phyloP scores from a whole-genome alignment of 2,888 invertebrate genomes.

The Phortica okadai region DNA sequence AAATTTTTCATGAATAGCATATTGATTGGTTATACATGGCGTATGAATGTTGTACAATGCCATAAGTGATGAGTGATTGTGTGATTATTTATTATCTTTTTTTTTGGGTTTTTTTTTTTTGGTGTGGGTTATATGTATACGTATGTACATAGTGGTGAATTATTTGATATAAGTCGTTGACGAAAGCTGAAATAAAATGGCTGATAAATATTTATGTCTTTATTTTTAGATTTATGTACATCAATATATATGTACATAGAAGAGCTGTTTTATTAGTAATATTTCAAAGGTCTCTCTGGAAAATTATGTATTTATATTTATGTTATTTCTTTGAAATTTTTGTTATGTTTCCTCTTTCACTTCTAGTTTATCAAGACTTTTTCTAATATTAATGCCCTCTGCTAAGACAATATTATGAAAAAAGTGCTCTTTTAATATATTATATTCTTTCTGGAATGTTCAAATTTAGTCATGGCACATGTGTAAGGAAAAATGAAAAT shows the following conservation, averaged over 20 bases:
- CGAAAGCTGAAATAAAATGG: background rate
- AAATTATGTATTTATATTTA: background rate
- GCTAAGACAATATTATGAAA: background rate
- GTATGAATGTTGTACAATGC: slow-evolving; percentile 10
- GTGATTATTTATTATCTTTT: background rate
- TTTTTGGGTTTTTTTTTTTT: background rate
- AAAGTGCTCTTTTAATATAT: background rate
- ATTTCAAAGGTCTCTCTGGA: too few relatives aligned
- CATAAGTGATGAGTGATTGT: background rate
- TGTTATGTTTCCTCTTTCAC: background rate
- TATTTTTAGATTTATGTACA: background rate
- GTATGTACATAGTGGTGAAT: background rate
- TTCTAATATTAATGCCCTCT: background rate
- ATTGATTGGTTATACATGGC: slow-evolving; percentile 68
- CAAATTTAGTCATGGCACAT: too few relatives aligned
- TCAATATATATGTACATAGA: background rate
- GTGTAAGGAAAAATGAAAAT: too few relatives aligned
- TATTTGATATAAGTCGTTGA: background rate
- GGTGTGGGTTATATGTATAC: background rate
- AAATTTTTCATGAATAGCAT: slow-evolving; percentile 68
- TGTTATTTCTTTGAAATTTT: background rate
- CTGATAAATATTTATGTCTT: background rate
- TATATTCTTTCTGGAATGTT: too few relatives aligned
- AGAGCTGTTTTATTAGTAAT: background rate
- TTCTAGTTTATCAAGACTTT: background rate